A percentile compares a stretch with the other conserved stretches of the same genome.
These are phyloP conservation scores for Fundulus diaphanus DNA, from an alignment of 2,797 vertebrate species.

Conservation along the genomic window DNA sequence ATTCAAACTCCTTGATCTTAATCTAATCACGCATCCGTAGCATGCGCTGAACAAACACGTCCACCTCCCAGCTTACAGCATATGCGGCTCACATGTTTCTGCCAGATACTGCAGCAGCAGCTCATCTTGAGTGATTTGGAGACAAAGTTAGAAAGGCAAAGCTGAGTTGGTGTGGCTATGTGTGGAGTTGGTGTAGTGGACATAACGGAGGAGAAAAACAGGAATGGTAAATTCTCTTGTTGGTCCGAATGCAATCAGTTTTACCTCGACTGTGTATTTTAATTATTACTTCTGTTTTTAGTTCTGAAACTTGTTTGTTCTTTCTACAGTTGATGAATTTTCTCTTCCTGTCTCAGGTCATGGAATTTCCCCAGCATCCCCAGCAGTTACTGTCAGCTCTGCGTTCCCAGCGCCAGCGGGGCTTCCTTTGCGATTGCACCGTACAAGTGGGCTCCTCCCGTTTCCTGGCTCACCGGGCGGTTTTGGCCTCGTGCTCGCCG, in stretches of 20 bases:
- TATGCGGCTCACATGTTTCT: neutral
- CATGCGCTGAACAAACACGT: neutral
- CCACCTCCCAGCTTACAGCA: neutral
- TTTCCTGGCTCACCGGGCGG: constrained; percentile 91
- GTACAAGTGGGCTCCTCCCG: constrained; percentile 88
- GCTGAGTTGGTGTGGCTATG: too few relatives aligned
- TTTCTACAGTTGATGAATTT: neutral
- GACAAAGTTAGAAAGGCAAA: too few relatives aligned
- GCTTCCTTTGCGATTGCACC: constrained; percentile 94
- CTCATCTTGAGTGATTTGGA: too few relatives aligned
- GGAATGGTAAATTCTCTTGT: neutral
- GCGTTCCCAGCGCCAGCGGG: constrained; percentile 89
- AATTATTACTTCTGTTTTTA: neutral
- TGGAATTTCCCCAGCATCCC: constrained; percentile 96
- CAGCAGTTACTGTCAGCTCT: constrained; percentile 90
- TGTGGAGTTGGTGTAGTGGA: neutral
- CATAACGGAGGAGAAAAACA: neutral
- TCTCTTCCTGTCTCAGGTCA: constrained; percentile 60
- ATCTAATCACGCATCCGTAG: neutral
- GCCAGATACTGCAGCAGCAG: too few relatives aligned
- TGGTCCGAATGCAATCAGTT: neutral
- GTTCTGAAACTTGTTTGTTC: neutral
- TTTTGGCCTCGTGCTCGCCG: constrained; percentile 92
- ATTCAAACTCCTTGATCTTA: neutral
- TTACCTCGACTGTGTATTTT: neutral